A percentile compares a stretch with the other conserved stretches of the same genome.
Conservation (phyloP, 2,797 vertebrate genomes). For the Acropternis orthonyx region DNA sequence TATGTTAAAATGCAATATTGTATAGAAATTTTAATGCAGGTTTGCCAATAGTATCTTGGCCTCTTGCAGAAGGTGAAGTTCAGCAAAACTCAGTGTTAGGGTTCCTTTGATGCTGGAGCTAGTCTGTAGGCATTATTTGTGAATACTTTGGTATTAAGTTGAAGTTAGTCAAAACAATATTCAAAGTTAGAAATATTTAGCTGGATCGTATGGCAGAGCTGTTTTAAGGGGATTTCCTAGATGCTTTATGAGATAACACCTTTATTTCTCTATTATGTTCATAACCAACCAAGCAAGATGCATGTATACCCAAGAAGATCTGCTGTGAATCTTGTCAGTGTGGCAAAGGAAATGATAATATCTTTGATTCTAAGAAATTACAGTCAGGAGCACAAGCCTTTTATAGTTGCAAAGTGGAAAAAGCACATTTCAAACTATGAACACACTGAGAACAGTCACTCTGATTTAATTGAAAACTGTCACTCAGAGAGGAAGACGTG, state of each 20-base stretch:
- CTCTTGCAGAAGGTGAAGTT: neutral
- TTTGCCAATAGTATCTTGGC: neutral
- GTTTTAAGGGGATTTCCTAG: neutral
- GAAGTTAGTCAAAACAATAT: neutral
- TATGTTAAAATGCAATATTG: slow-evolving; percentile 23
- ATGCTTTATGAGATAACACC: neutral
- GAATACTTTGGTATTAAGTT: neutral
- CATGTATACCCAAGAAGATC: neutral
- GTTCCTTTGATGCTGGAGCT: neutral
- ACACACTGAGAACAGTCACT: neutral
- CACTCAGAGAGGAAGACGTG: neutral
- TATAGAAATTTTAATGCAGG: neutral
- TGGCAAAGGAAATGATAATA: neutral
- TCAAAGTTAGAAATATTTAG: neutral
- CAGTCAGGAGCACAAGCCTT: neutral
- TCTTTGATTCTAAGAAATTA: neutral
- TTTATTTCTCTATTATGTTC: neutral
- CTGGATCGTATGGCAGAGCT: neutral
- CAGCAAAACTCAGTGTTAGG: neutral
- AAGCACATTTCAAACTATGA: neutral
- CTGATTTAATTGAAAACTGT: neutral
- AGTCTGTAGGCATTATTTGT: neutral
- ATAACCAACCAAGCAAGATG: neutral
- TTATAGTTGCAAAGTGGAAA: neutral
- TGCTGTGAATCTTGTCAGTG: neutral